Base-by-base conservation (phyloP, 2,113 vertebrate species). In the Copsychus sechellarum region DNA sequence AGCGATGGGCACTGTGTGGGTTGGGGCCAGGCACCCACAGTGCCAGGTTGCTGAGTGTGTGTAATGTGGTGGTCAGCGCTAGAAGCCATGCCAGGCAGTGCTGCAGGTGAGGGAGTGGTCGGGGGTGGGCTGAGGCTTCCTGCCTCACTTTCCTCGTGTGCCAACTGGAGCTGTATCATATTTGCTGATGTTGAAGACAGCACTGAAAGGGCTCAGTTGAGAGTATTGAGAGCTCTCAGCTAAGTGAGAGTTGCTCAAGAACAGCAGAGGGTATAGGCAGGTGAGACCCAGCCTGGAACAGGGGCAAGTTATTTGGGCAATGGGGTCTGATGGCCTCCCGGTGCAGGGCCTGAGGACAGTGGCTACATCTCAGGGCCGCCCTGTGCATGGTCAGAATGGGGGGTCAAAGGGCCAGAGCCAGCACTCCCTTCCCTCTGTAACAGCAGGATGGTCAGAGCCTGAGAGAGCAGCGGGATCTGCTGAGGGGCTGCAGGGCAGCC, bases 1-100 rank as follows among this genome's bases (percentile, higher is more conserved):
- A 24, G 11, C 0, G 3, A 31, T 12, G 50, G 22, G 67, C 33
- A 58, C 31, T 2, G 1, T 0, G 0, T 34, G 56, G 45, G 1
- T 34, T 0, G 0, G 19, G 65, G 42, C 19, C 0, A 11, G 77
- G 42, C 17, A 7, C 34, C 18, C 16, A 1, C 5, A 3, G 36
- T n/a, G 78, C 56, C 42, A 21, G 43, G 20, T 21, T 45, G 40
- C 38, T 53, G 61, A 21, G 28, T 31, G 38, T 76, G n/a, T 67
- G 54, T 61, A 6, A 21, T 31, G 5, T 6, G 7, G 16, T 34
- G 71, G 9, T 36, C 4, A 25, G 47, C 0, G 0, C 12, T 24
- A 57, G 76, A 61, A 26, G 23, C 43, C 0, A 0, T 33, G 61
- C 2, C 2, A 17, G 56, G 61, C n/a, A 42, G n/a, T 1, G 3